These are phyloP conservation scores for Poeciliopsis presidionis DNA, from an alignment of 2,797 vertebrate genomes.

Conservation along the genomic window DNA sequence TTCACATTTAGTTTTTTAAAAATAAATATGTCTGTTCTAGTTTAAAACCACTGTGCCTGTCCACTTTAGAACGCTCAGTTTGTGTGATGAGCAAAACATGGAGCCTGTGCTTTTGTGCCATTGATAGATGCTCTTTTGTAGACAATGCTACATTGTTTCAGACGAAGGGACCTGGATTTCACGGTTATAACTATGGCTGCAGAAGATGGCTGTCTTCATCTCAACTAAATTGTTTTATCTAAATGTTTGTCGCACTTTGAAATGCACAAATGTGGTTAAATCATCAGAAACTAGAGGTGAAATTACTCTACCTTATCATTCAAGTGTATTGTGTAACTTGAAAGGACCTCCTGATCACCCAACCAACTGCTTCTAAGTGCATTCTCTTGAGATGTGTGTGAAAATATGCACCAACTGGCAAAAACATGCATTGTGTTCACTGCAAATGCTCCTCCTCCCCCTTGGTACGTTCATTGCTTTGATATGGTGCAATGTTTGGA, in stretches of 20 bases:
- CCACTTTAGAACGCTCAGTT: constrained; percentile 49
- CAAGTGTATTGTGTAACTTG: constrained; percentile 8
- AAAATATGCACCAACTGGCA: constrained; percentile 17
- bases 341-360: constrained; percentile 18
- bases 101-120: constrained; percentile 52
- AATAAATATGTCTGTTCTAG: constrained; percentile 18
- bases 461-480: constrained; percentile 24
- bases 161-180: constrained; percentile 72
- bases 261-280: constrained; percentile 22
- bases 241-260: constrained; percentile 54
- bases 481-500: constrained; percentile 44
- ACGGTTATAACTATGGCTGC: constrained; percentile 68
- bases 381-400: constrained; percentile 28
- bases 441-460: constrained; percentile 2
- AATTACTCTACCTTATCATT: constrained; percentile 36
- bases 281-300: constrained; percentile 15
- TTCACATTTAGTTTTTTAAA: constrained; percentile 5
- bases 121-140: constrained; percentile 60
- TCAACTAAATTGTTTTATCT: constrained; percentile 46
- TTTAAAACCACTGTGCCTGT: neutral
- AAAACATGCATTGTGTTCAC: constrained; percentile 23
- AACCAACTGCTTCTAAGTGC: constrained; percentile 6
- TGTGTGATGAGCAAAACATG: constrained; percentile 66
- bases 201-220: constrained; percentile 46
- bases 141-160: constrained; percentile 80